These are phyloP conservation scores for Sialis lutaria DNA, from an alignment of 2,888 invertebrate species.

Conservation along the genomic window DNA sequence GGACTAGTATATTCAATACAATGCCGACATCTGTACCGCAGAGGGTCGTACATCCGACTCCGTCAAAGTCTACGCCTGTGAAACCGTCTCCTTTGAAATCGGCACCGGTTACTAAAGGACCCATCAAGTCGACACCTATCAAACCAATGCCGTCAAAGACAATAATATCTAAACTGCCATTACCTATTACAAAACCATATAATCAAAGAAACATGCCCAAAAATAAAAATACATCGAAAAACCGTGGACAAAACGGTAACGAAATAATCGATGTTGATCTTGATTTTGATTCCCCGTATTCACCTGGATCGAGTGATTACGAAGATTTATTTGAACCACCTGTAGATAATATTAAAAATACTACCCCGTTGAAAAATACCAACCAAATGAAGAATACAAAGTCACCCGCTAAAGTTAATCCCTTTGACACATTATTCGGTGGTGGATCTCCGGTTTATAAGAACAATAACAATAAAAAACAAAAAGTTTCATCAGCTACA, in stretches of 20 bases:
- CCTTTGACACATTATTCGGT: conserved; percentile 48
- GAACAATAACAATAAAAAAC: conserved; percentile 9
- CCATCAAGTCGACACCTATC: conserved; percentile 38
- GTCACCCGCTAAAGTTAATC: conserved; percentile 20
- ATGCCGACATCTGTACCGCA: conserved; percentile 21
- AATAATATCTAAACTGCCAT: conserved; percentile 19
- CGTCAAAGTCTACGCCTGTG: conserved; percentile 28
- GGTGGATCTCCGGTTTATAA: conserved; percentile 29
- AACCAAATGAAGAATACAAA: conserved; percentile 12
- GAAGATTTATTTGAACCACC: conserved; percentile 78
- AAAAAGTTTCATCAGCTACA: conserved; percentile 15
- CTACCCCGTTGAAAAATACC: conserved; percentile 9
- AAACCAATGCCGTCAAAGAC: conserved; percentile 31
- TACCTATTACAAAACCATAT: conserved; percentile 19
- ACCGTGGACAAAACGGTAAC: conserved; percentile 24
- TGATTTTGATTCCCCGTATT: conserved; percentile 72
- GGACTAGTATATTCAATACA: conserved; percentile 23
- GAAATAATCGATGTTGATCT: conserved; percentile 38
- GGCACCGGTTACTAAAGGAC: conserved; percentile 29
- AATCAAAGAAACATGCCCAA: conserved; percentile 14
- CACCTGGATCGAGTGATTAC: conserved; percentile 76
- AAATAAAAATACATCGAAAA: conserved; percentile 12
- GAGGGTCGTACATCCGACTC: conserved; percentile 31
- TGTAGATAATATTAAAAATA: conserved; percentile 17
- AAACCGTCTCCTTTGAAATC: conserved; percentile 32